Evolutionary conservation across 2,797 vertebrate genomes (phyloP).

Genomic region (Centropyge bicolor): DNA sequence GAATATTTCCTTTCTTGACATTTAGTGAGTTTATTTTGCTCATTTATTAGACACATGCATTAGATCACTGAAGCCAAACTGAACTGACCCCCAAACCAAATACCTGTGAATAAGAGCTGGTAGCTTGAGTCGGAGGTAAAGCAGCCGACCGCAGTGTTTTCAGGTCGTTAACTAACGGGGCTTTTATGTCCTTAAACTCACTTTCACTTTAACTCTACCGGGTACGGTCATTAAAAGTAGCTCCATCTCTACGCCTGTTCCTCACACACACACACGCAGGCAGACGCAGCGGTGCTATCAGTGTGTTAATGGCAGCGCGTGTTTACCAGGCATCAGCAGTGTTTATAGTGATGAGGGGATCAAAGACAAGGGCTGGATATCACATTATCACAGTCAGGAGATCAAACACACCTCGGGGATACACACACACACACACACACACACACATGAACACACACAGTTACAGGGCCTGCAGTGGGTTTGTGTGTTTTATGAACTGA

Average conservation of each 20-base stretch:
- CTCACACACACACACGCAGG: slow-evolving; percentile 28
- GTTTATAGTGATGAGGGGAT: slow-evolving; percentile 76
- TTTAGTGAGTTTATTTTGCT: too few relatives aligned
- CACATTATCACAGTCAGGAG: slow-evolving; percentile 76
- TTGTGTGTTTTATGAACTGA: slow-evolving; percentile 62
- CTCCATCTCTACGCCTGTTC: slow-evolving; percentile 9
- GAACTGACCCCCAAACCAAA: background rate
- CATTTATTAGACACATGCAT: too few relatives aligned
- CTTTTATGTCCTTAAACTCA: slow-evolving; percentile 35
- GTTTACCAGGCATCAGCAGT: slow-evolving; percentile 65
- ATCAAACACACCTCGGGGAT: slow-evolving; percentile 77
- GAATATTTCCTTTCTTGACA: too few relatives aligned
- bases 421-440: slow-evolving; percentile 32
- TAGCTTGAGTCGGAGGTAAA: slow-evolving; percentile 10
- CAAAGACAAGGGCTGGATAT: slow-evolving; percentile 75
- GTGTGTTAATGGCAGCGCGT: slow-evolving; percentile 57
- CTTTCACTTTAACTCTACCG: slow-evolving; percentile 29
- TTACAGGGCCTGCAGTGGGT: slow-evolving; percentile 15
- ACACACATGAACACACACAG: slow-evolving; percentile 27
- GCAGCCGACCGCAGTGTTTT: background rate
- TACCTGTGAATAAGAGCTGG: background rate
- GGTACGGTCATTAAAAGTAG: slow-evolving; percentile 50
- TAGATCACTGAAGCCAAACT: too few relatives aligned
- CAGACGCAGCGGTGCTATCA: slow-evolving; percentile 27
- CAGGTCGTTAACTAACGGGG: slow-evolving; percentile 6